phyloP scores from a whole-genome alignment of 2,888 invertebrate genomes.

The Sphaerophoria rueppellii region DNA sequence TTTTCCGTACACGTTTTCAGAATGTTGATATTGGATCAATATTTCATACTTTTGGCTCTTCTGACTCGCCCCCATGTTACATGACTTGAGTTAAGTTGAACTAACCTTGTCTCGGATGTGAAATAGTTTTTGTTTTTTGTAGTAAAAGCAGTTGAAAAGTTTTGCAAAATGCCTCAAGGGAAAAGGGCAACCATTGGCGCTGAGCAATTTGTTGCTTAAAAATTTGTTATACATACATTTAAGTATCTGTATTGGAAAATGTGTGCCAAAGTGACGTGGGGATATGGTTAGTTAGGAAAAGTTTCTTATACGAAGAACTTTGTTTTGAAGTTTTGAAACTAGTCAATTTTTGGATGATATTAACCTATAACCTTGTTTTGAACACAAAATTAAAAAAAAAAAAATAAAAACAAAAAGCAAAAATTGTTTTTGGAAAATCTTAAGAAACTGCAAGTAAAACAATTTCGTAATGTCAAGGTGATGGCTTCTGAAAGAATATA shows the following conservation, averaged over 20 bases:
- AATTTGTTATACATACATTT: background rate
- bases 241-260: background rate
- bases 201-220: slow-evolving; percentile 28
- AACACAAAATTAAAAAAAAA: too few species aligned
- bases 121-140: slow-evolving; percentile 9
- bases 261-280: background rate
- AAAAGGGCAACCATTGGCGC: slow-evolving; percentile 6
- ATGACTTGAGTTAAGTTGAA: background rate
- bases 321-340: too few species aligned
- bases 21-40: slow-evolving; percentile 32
- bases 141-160: slow-evolving; percentile 6
- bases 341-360: too few species aligned
- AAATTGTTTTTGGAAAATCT: too few species aligned
- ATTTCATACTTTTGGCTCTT: slow-evolving; percentile 14
- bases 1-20: background rate
- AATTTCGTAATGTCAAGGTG: too few species aligned
- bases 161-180: slow-evolving; percentile 9
- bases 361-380: too few species aligned
- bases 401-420: too few species aligned
- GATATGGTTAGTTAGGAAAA: too few species aligned
- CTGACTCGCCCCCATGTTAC: too few species aligned
- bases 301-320: too few species aligned
- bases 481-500: too few species aligned
- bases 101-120: slow-evolving; percentile 17
- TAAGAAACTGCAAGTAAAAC: too few species aligned